Percentiles rank a stretch among this genome's conserved stretches.
phyloP scores from a whole-genome alignment of 2,888 invertebrate species.

The Ophion costatus region DNA sequence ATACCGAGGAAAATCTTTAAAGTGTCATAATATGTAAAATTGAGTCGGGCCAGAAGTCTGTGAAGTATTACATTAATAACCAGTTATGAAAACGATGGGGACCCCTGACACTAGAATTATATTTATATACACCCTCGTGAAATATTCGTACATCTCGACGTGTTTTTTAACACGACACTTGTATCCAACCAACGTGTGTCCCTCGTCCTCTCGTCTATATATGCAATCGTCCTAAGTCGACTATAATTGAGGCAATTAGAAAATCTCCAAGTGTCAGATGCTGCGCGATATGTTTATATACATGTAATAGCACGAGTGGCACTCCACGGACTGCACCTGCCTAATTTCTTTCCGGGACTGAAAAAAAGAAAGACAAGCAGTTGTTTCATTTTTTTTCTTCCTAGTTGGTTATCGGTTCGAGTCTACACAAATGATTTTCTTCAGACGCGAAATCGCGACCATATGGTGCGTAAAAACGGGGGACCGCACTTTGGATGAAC shows the following conservation, averaged over 20 bases:
- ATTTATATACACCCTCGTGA: slow-evolving; percentile 21
- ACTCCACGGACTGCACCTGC: slow-evolving; percentile 43
- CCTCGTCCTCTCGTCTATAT: slow-evolving; percentile 16
- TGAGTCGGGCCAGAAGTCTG: background rate
- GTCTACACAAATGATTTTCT: background rate
- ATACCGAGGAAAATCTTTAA: slow-evolving; percentile 23
- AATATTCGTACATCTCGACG: background rate
- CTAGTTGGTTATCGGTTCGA: background rate
- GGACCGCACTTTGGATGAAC: slow-evolving; percentile 34
- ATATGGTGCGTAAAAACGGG: slow-evolving; percentile 49
- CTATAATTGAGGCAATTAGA: slow-evolving; percentile 75
- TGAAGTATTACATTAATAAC: slow-evolving; percentile 38
- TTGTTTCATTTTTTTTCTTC: slow-evolving; percentile 2
- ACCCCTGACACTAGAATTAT: background rate
- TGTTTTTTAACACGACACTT: background rate
- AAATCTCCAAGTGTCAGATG: slow-evolving; percentile 56
- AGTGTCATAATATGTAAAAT: slow-evolving; percentile 3
- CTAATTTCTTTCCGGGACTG: slow-evolving; percentile 31
- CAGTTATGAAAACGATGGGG: slow-evolving; percentile 18
- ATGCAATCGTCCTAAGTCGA: slow-evolving; percentile 73
- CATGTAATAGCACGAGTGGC: slow-evolving; percentile 34
- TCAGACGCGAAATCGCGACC: slow-evolving; percentile 30
- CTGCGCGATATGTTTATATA: slow-evolving; percentile 24
- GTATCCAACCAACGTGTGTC: background rate
- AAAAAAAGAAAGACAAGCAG: background rate